A percentile compares a stretch with the other conserved stretches of the same genome.
Evolutionary conservation across 2,888 invertebrate species (phyloP).

Genomic region (Dermolepida albohirtum): DNA sequence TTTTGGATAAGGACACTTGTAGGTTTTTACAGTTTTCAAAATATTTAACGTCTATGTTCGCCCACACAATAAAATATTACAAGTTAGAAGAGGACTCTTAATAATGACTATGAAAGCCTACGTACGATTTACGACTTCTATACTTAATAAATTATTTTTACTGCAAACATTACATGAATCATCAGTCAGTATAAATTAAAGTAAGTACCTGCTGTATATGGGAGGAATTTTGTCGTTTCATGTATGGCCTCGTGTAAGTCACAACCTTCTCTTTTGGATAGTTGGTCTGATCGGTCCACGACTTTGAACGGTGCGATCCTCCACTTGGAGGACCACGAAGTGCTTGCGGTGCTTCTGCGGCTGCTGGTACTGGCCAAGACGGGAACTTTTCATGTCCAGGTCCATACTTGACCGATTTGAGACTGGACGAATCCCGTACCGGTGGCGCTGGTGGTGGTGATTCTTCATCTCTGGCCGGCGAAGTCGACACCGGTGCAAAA

Average conservation of each 20-base stretch:
- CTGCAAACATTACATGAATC: background rate
- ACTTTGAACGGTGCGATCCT: conserved; percentile 75
- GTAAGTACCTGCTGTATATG: conserved; percentile 71
- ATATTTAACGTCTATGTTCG: too few species aligned
- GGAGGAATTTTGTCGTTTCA: conserved; percentile 70
- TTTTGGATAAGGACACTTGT: too few species aligned
- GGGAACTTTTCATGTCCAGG: conserved; percentile 81
- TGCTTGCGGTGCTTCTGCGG: conserved; percentile 68
- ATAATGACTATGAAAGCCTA: too few species aligned
- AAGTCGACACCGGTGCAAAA: conserved; percentile 51
- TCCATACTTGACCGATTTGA: conserved; percentile 75
- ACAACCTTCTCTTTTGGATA: conserved; percentile 77
- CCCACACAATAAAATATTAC: too few species aligned
- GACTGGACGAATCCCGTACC: conserved; percentile 75
- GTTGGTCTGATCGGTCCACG: conserved; percentile 78
- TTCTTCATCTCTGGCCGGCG: conserved; percentile 65
- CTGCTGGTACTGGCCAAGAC: conserved; percentile 78
- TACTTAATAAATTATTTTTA: too few species aligned
- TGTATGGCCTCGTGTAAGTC: conserved; percentile 73
- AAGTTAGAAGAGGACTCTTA: too few species aligned
- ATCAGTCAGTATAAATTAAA: background rate
- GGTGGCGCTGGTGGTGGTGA: conserved; percentile 72
- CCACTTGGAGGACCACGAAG: conserved; percentile 64
- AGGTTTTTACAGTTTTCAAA: too few species aligned
- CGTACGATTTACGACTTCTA: too few species aligned